Conservation (phyloP, 2,888 invertebrate species). For the Junonia oenone region DNA sequence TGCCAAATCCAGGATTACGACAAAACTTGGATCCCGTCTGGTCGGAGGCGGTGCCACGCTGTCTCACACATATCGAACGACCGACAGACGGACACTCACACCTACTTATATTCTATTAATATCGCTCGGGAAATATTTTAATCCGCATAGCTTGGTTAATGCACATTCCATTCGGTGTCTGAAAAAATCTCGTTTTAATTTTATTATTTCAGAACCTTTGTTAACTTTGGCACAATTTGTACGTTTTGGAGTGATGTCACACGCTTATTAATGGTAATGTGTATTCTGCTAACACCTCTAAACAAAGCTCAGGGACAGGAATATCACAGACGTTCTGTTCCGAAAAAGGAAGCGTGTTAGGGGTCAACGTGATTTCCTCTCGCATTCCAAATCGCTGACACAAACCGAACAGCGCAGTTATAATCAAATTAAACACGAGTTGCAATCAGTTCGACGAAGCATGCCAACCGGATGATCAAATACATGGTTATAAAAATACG, state of each 20-base stretch:
- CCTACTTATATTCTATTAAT: constrained; percentile 74
- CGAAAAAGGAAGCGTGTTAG: constrained; percentile 65
- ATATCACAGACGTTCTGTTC: constrained; percentile 52
- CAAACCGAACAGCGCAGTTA: constrained; percentile 52
- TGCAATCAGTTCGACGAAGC: constrained; percentile 58
- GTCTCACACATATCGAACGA: constrained; percentile 70
- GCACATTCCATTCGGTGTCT: constrained; percentile 63
- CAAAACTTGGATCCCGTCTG: constrained; percentile 59
- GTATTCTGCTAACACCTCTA: constrained; percentile 27
- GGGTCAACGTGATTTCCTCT: constrained; percentile 72
- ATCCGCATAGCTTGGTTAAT: constrained; percentile 74
- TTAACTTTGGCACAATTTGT: constrained; percentile 5
- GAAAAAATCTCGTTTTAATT: constrained; percentile 25
- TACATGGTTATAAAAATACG: constrained; percentile 54
- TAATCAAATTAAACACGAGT: constrained; percentile 63
- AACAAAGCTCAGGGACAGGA: constrained; percentile 27
- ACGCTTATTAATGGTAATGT: constrained; percentile 33
- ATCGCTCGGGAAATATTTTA: constrained; percentile 74
- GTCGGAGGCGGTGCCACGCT: constrained; percentile 74
- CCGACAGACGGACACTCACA: constrained; percentile 68
- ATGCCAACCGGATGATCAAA: constrained; percentile 58
- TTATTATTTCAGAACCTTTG: constrained; percentile 1
- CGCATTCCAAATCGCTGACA: constrained; percentile 70
- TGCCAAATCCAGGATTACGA: constrained; percentile 65
- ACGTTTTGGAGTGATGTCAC: constrained; percentile 39